Base-by-base conservation (phyloP, 2,113 vertebrate species). In the Periophthalmus modestus region DNA sequence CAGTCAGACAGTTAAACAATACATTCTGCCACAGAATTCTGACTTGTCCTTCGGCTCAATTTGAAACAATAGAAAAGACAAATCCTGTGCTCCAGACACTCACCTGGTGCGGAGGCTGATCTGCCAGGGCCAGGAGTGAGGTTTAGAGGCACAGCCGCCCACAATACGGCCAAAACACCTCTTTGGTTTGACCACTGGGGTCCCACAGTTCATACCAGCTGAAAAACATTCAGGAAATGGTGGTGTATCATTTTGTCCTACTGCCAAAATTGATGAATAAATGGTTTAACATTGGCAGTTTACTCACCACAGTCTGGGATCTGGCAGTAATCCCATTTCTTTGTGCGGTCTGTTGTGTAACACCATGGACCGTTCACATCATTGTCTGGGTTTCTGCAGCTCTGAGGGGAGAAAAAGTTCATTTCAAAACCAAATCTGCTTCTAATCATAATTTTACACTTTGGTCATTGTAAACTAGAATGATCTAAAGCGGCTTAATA, bases 101-200 rank as follows among this genome's bases (percentile, higher is more conserved):
- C 75, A 99, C 97, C 72, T 94, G 73, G 92, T 95, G 23, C 97
- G 89, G 5, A 99, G 94, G 77, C 97, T 99, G 91, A 98, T 92
- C 73, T 99, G 98, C 98, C 98, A 99, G 36, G 98, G 98, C 98
- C 98, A 99, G 1, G 98, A 99, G 77, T 97, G 85, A 1, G 95
- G 68, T 66, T 89, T 88, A 0, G 97, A 93, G 73, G 93, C 18
- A 28, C 97, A 99, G 1, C 97, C 97, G 6, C 96, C 97, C 0
- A 99, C 97, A n/a, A 99, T 92, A 57, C 98, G 94, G 23, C 95
- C 95, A 13, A 95, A 92, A 66, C 97, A 99, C 11, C 95, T 78
- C 76, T 90, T 94, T 0, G 95, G 97, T 66, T 90, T 93, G 82
- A 62, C 69, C 28, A 81, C 86, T 9, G 96, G 86, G 47, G 93